These are phyloP conservation scores for Pocillopora damicornis DNA, from an alignment of 64 coral and sea anemone genomes.

Conservation along the genomic window DNA sequence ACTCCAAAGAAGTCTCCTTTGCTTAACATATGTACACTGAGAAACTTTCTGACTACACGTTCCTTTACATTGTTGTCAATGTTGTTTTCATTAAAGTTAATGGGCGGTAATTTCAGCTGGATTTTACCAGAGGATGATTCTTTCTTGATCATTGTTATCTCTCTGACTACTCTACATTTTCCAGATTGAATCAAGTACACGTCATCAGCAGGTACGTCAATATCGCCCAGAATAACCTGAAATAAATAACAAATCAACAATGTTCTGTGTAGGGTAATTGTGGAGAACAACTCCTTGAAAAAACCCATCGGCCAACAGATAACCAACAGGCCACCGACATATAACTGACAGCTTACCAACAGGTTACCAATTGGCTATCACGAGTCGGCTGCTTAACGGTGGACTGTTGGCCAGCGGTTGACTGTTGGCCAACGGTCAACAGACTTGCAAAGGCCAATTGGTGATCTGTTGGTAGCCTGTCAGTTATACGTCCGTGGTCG, in stretches of 20 bases:
- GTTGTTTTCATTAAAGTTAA: slow-evolving; percentile 1
- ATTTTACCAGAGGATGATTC: slow-evolving; percentile 47
- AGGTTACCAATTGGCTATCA: too few relatives aligned
- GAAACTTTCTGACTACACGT: slow-evolving; percentile 55
- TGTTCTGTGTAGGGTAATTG: too few relatives aligned
- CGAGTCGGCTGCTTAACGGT: too few relatives aligned
- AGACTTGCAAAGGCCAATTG: too few relatives aligned
- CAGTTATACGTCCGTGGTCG: too few relatives aligned
- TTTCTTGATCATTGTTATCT: slow-evolving; percentile 61
- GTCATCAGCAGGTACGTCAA: slow-evolving; percentile 50
- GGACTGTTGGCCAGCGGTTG: too few relatives aligned
- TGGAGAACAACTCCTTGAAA: too few relatives aligned
- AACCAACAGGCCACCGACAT: too few relatives aligned
- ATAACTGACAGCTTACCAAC: too few relatives aligned
- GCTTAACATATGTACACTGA: slow-evolving; percentile 54
- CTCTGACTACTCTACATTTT: slow-evolving; percentile 83
- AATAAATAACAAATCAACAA: background rate
- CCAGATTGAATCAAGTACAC: slow-evolving; percentile 79
- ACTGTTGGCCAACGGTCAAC: too few relatives aligned
- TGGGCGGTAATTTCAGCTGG: slow-evolving; percentile 43
- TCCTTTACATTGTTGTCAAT: slow-evolving; percentile 14
- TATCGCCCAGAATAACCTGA: slow-evolving; percentile 81
- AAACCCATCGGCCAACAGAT: too few relatives aligned
- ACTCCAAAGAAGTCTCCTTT: slow-evolving; percentile 88
- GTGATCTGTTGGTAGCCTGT: too few relatives aligned